Percentiles rank a stretch among this genome's conserved stretches.
Evolutionary conservation across 1,140 invertebrate species (phyloP).

Genomic region (Lineus longissimus): DNA sequence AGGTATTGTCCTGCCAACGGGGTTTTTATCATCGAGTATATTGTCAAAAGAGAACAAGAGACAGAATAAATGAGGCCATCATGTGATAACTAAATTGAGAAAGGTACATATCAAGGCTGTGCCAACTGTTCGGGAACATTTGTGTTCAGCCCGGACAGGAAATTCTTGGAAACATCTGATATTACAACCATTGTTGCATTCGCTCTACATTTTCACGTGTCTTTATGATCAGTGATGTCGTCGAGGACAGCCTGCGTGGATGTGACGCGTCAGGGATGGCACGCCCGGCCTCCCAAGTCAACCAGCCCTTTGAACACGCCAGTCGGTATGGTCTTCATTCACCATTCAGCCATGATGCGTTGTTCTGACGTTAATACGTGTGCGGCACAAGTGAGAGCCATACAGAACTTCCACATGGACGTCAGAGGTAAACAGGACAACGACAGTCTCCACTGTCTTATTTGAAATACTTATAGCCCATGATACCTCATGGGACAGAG

Average conservation of each 20-base stretch:
- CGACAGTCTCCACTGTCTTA: not conserved
- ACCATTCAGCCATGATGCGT: slow-evolving; percentile 34
- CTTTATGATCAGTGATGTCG: no score
- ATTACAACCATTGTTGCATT: no score
- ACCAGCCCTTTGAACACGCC: slow-evolving; percentile 48
- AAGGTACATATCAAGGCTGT: no score
- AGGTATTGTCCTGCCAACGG: no score
- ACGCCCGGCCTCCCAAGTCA: slow-evolving; percentile 22
- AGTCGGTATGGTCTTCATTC: slow-evolving; percentile 66
- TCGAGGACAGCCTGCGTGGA: not conserved
- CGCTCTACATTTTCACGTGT: no score
- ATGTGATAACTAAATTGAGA: no score
- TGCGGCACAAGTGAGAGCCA: slow-evolving; percentile 34
- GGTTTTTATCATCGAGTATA: no score
- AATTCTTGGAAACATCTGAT: no score
- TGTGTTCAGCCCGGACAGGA: no score
- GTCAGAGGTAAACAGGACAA: slow-evolving; percentile 39
- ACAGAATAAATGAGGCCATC: no score
- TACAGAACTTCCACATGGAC: slow-evolving; percentile 70
- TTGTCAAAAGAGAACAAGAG: no score
- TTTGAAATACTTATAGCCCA: not conserved
- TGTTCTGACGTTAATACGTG: slow-evolving; percentile 27
- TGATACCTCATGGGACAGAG: not conserved
- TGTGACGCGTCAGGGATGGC: slow-evolving; percentile 28
- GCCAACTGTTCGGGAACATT: no score